A percentile compares a stretch with the other conserved stretches of the same genome.
Conservation (phyloP, 2,888 invertebrate species). For the Epistrophe eligans region DNA sequence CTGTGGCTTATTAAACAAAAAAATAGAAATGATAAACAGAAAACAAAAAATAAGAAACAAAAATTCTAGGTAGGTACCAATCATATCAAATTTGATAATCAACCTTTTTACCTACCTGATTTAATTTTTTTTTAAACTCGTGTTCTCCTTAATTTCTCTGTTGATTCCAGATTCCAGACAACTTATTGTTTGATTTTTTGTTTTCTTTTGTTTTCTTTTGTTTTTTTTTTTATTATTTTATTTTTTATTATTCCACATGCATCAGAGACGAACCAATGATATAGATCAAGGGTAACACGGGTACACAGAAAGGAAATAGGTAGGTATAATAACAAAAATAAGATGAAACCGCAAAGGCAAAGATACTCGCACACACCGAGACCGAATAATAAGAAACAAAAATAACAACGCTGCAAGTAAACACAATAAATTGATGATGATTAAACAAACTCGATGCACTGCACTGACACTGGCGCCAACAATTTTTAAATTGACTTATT, state of each 20-base stretch:
- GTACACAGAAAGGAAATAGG: constrained; percentile 1
- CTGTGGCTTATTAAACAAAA: too few relatives aligned
- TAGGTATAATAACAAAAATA: constrained; percentile 40
- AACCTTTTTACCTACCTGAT: constrained; percentile 48
- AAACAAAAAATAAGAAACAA: neutral
- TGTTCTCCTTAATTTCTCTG: constrained; percentile 9
- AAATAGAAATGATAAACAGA: neutral
- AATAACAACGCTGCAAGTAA: constrained; percentile 16
- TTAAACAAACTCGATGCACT: constrained; percentile 48
- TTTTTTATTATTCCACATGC: constrained; percentile 46
- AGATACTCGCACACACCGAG: constrained; percentile 26
- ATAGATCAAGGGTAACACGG: constrained; percentile 35
- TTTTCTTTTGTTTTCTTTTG: constrained; percentile 25
- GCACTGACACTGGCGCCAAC: constrained; percentile 62
- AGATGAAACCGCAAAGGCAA: neutral
- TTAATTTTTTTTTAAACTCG: constrained; percentile 18
- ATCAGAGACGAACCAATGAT: constrained; percentile 22
- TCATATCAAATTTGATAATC: constrained; percentile 14
- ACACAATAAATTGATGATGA: constrained; percentile 27
- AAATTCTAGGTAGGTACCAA: neutral
- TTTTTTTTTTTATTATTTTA: constrained; percentile 40
- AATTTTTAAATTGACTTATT: constrained; percentile 48
- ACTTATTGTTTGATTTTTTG: neutral
- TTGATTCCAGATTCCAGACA: constrained; percentile 23
- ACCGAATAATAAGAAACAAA: constrained; percentile 16